phyloP scores from a whole-genome alignment of 2,888 invertebrate species.

The Dinocampus coccinellae region DNA sequence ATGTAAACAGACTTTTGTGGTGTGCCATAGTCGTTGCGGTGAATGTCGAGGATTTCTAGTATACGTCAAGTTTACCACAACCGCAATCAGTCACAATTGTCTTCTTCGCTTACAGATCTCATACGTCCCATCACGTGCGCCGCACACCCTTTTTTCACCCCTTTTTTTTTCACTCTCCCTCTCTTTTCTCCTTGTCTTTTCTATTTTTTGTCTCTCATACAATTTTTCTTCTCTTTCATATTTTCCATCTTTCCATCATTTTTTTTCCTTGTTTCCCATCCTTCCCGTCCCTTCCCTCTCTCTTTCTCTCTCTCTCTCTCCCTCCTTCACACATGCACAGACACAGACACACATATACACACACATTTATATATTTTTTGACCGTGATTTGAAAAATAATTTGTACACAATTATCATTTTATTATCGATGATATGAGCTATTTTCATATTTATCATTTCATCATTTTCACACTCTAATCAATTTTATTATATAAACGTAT shows the following conservation, averaged over 20 bases:
- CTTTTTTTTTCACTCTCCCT: conserved; percentile 54
- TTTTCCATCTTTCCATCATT: neutral
- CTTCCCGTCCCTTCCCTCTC: no score
- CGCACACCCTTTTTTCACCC: no score
- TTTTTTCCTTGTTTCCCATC: no score
- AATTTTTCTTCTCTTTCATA: no score
- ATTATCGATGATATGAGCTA: no score
- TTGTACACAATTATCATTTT: no score
- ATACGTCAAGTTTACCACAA: conserved; percentile 65
- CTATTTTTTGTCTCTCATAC: neutral
- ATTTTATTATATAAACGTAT: neutral
- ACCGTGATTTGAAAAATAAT: neutral
- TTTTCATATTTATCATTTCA: no score
- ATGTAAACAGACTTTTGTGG: conserved; percentile 10
- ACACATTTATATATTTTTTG: neutral
- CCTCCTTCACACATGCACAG: no score
- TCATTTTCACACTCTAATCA: no score
- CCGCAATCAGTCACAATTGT: conserved; percentile 69
- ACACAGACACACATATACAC: no score
- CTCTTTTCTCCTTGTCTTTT: neutral
- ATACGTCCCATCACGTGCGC: conserved; percentile 62
- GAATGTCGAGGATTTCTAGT: conserved; percentile 56
- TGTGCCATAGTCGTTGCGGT: neutral
- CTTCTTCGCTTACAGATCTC: conserved; percentile 66
- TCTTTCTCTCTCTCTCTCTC: no score